Percentiles rank a stretch among this genome's conserved stretches.
These are phyloP conservation scores for Apostichopus parvimensis DNA, from an alignment of 35 echinoderm and acorn worm species.

Conservation along the genomic window DNA sequence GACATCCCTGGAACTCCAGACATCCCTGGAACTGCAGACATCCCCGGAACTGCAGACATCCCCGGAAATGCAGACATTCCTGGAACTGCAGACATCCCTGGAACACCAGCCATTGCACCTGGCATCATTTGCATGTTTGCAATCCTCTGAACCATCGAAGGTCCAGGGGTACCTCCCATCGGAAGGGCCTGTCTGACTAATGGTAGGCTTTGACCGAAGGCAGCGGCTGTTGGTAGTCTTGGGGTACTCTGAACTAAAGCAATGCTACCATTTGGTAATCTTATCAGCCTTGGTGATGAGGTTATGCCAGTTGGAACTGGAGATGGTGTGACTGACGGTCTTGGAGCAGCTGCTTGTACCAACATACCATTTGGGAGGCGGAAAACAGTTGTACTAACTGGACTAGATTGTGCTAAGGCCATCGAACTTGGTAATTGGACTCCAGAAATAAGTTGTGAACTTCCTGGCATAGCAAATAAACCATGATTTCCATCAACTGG, in stretches of 20 bases:
- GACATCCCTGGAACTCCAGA: constrained; percentile 30
- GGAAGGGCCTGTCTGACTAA: constrained; percentile 7
- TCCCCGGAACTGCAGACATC: neutral
- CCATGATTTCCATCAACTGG: constrained; percentile 17
- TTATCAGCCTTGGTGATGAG: constrained; percentile 32
- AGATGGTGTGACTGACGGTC: constrained; percentile 18
- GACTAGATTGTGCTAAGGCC: neutral
- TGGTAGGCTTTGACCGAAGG: constrained; percentile 15
- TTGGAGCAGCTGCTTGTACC: constrained; percentile 37
- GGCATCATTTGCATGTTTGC: neutral
- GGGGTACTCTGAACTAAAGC: constrained; percentile 9
- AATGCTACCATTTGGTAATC: constrained; percentile 42
- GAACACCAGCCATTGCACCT: neutral
- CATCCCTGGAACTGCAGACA: constrained; percentile 2
- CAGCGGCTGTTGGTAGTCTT: constrained; percentile 14
- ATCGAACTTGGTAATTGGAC: constrained; percentile 17
- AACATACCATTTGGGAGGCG: constrained; percentile 52
- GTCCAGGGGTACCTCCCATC: neutral
- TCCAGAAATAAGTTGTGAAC: neutral
- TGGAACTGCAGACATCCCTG: constrained; percentile 24
- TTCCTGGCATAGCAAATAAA: constrained; percentile 36
- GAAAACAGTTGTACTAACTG: neutral
- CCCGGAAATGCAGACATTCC: constrained; percentile 3
- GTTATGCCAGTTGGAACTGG: constrained; percentile 16
- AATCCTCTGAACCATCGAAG: neutral